These are phyloP conservation scores for Patella depressa DNA, from an alignment of 2,888 invertebrate species.

Conservation along the genomic window DNA sequence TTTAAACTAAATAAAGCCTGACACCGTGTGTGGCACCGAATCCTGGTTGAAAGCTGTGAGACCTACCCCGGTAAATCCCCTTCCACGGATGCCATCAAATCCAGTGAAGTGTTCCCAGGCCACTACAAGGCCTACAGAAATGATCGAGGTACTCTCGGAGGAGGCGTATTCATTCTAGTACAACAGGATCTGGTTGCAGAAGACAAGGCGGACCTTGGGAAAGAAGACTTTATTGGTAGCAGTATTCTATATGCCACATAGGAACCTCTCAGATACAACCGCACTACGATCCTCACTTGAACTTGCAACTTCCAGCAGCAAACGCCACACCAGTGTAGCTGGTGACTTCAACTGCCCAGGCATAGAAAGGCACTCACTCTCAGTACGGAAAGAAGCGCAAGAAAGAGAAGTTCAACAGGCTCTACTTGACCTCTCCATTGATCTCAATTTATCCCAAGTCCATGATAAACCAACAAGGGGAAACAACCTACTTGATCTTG, in stretches of 20 bases:
- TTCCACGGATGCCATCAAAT: too few relatives aligned
- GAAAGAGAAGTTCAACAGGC: neutral
- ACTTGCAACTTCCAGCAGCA: neutral
- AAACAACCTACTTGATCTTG: slow-evolving; percentile 18
- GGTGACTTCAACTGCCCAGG: slow-evolving; percentile 27
- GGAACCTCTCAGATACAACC: neutral
- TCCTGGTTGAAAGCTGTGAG: slow-evolving; percentile 6
- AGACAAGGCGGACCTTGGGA: neutral
- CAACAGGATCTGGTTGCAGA: neutral
- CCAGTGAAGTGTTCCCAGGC: slow-evolving; percentile 1
- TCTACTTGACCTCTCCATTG: slow-evolving; percentile 8
- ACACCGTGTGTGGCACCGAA: slow-evolving; percentile 11
- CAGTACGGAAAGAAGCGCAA: neutral
- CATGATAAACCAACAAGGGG: slow-evolving; percentile 20
- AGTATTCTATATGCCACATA: slow-evolving; percentile 14
- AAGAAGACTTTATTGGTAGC: neutral
- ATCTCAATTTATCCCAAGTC: slow-evolving; percentile 12
- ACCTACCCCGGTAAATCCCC: too few relatives aligned
- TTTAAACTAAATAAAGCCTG: slow-evolving; percentile 1
- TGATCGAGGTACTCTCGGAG: slow-evolving; percentile 4
- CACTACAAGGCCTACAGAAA: slow-evolving; percentile 3
- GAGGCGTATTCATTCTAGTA: slow-evolving; percentile 1
- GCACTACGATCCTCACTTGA: neutral
- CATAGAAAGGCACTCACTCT: slow-evolving; percentile 7
- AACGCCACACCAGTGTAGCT: neutral